These are phyloP conservation scores for Agonopterix arenella DNA, from an alignment of 2,888 invertebrate genomes.

Conservation along the genomic window DNA sequence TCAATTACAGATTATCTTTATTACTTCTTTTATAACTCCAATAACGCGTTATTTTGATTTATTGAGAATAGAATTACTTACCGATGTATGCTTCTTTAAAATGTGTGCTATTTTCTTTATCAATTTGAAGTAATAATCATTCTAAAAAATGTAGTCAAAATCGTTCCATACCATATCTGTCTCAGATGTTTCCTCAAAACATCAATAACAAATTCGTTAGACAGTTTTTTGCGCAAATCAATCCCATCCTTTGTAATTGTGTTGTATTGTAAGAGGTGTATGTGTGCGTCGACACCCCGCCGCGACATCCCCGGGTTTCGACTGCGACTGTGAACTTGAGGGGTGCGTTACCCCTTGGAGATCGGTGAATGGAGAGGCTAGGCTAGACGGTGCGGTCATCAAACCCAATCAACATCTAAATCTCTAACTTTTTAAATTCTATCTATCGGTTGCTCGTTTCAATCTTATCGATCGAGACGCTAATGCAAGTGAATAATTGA, in stretches of 20 bases:
- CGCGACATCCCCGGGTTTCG: slow-evolving; percentile 47
- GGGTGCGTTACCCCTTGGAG: slow-evolving; percentile 65
- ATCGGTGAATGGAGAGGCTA: slow-evolving; percentile 13
- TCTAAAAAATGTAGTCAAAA: not conserved
- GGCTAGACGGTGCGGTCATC: slow-evolving; percentile 29
- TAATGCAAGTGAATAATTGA: not conserved
- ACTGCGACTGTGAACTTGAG: slow-evolving; percentile 56
- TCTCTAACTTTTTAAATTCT: not conserved
- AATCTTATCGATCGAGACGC: not conserved
- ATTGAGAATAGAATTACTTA: no score
- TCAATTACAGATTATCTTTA: no score
- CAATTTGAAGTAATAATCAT: no score
- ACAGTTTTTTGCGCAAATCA: slow-evolving; percentile 18
- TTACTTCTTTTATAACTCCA: no score
- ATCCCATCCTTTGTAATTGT: slow-evolving; percentile 26
- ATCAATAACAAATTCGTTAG: not conserved
- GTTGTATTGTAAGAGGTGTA: slow-evolving; percentile 28
- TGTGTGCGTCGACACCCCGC: slow-evolving; percentile 31
- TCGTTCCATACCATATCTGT: not conserved
- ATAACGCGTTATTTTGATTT: no score
- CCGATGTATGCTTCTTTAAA: no score
- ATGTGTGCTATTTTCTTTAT: no score
- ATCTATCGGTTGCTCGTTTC: not conserved
- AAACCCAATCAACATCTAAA: slow-evolving; percentile 33
- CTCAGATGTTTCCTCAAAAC: not conserved